These are phyloP conservation scores for Papilio polytes DNA, from an alignment of 1,140 invertebrate genomes.

Conservation along the genomic window DNA sequence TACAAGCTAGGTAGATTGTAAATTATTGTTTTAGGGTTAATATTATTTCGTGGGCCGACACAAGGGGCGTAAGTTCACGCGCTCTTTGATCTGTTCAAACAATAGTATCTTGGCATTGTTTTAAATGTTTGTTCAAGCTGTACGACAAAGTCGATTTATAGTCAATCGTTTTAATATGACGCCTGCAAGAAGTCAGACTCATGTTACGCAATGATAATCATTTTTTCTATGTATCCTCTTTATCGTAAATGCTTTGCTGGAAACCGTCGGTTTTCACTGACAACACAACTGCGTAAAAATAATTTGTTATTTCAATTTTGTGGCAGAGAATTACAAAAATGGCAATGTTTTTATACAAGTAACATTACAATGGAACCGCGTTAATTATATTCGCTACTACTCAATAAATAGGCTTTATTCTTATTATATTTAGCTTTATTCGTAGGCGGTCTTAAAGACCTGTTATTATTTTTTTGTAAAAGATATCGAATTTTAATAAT, in stretches of 20 bases:
- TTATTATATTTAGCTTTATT: no score
- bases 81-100: constrained; percentile 1
- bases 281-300: neutral
- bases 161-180: neutral
- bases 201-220: neutral
- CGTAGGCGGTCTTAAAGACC: no score
- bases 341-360: no score
- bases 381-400: no score
- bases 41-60: neutral
- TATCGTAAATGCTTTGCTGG: neutral
- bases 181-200: neutral
- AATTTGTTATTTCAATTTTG: neutral
- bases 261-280: no score
- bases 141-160: neutral
- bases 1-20: neutral
- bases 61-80: neutral
- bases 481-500: no score
- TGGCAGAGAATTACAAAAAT: neutral
- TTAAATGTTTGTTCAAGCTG: neutral
- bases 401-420: no score
- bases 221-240: neutral
- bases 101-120: neutral
- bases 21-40: neutral
- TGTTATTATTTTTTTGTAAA: no score
- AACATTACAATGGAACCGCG: no score